Percentiles rank a stretch among this genome's conserved stretches.
These are phyloP conservation scores for Galbula dea DNA, from an alignment of 2,113 vertebrate species.

Conservation along the genomic window DNA sequence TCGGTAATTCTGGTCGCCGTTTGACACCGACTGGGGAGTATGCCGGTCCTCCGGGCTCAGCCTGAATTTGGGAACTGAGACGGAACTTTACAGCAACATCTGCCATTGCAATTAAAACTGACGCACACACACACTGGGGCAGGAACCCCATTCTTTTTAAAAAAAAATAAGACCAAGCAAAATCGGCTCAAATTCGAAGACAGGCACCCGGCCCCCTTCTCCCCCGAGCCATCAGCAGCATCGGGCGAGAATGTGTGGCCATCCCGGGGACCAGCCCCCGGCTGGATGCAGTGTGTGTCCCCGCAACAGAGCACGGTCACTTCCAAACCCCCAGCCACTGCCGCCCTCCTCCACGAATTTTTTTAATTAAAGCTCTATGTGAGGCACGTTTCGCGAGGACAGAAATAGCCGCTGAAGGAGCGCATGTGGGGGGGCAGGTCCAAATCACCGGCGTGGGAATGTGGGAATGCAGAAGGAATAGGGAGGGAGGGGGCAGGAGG, in stretches of 20 bases:
- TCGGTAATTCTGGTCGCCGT: not conserved
- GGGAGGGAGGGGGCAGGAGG: not conserved
- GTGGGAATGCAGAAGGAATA: slow-evolving; percentile 7
- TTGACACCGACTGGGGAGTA: not conserved
- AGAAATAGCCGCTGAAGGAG: slow-evolving; percentile 33
- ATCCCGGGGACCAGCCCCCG: not conserved
- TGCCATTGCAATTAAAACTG: slow-evolving; percentile 47
- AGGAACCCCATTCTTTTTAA: not conserved
- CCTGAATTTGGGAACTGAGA: slow-evolving; percentile 41
- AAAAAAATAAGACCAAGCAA: not conserved
- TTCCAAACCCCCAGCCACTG: not conserved
- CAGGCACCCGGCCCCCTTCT: not conserved
- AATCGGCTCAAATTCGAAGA: not conserved
- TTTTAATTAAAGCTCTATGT: slow-evolving; percentile 24
- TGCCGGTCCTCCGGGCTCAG: slow-evolving; percentile 6
- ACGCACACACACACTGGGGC: slow-evolving; percentile 2
- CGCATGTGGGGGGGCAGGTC: not conserved
- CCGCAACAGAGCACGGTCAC: not conserved
- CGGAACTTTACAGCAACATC: slow-evolving; percentile 50
- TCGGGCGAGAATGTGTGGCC: not conserved
- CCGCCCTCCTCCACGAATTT: slow-evolving; percentile 6
- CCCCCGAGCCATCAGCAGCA: not conserved
- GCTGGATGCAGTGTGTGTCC: not conserved
- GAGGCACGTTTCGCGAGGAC: slow-evolving; percentile 1
- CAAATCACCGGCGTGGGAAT: slow-evolving; percentile 2